A percentile compares a stretch with the other conserved stretches of the same genome.
Evolutionary conservation across 1,140 invertebrate species (phyloP).

Genomic region (Drosophila lini): DNA sequence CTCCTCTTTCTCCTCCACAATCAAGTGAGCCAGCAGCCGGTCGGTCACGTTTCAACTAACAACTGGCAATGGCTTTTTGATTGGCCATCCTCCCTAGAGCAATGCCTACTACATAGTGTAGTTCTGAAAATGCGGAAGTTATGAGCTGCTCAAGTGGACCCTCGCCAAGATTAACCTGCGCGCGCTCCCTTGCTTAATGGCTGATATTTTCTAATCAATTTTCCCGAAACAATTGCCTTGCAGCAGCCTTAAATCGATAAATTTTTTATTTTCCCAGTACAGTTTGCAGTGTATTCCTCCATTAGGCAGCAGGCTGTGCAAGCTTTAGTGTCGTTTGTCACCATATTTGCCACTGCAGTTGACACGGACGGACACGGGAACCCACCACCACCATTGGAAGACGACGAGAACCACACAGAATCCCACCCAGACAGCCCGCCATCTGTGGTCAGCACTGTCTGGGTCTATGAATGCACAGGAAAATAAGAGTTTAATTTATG

Average conservation of each 20-base stretch:
- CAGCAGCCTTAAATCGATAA: conserved; percentile 28
- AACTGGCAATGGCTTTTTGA: conserved; percentile 54
- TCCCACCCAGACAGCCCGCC: conserved; percentile 38
- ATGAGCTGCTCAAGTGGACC: conserved; percentile 23
- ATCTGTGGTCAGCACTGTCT: conserved; percentile 28
- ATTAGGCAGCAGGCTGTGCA: conserved; percentile 38
- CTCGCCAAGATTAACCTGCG: conserved; percentile 31
- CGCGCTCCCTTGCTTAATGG: conserved; percentile 18
- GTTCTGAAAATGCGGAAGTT: conserved; percentile 56
- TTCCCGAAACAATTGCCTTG: conserved; percentile 19
- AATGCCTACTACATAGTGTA: conserved; percentile 39
- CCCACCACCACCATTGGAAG: conserved; percentile 18
- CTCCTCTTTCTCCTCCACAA: neutral
- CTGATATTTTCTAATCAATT: conserved; percentile 44
- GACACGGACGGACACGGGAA: conserved; percentile 31
- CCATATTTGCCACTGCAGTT: conserved; percentile 57
- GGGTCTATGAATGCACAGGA: conserved; percentile 14
- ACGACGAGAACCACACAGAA: conserved; percentile 1
- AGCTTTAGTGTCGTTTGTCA: conserved; percentile 58
- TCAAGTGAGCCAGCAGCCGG: conserved; percentile 15
- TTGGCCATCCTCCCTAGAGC: conserved; percentile 37
- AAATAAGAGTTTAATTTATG: conserved; percentile 1
- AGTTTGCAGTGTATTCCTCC: conserved; percentile 14
- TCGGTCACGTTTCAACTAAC: conserved; percentile 56
- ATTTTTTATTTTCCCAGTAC: neutral